Base-by-base conservation (phyloP, 1,140 invertebrate genomes). In the Drosophila tani region DNA sequence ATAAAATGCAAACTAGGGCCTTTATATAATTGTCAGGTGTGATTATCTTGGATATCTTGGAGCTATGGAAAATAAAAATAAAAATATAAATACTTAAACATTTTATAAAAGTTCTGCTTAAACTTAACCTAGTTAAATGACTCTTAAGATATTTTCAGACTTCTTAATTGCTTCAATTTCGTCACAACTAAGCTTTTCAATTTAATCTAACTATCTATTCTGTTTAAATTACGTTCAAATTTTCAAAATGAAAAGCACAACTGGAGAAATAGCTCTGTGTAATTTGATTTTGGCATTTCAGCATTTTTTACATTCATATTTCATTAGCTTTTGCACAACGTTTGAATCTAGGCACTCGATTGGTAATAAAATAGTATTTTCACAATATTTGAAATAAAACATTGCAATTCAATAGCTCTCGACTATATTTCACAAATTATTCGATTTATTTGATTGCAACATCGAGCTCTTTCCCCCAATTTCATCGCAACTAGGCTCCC, bases 21-120 rank as follows among this genome's bases (percentile, higher is more conserved):
- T 67, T 79, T 60, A 86, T 82, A 68, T 76, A 80, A 83, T 75
- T 68, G 80, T 60, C 71, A 66, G 71, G 63, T 67, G 69, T 68
- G 69, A 81, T 84, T 84, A 84, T 63, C 56, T 19, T 8, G 32
- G 9, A 35, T 35, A 35, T 12, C 14, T 69, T 53, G 12, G 9
- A 50, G 55, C 38, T 17, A 62, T 3, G 3, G 1, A 21, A 14
- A 24, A 24, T 3, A 24, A 24, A 24, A 24, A 40, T 0, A 11
- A 7, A 32, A 45, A 53, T 32, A 17, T 11, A 29, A 17, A 17
- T 17, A 29, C 6, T n/a, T 24, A 24, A 32, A 32, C 6, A 17
- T 4, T 24, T 24, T 3, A 24, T 24, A 1, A 24, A 24, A 12
- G 3, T n/a, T 24, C 12, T 24, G 19, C 6, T 2, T 24, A 24